Base-by-base conservation (phyloP, 2,797 vertebrate genomes). In the Neostethus bicornis region DNA sequence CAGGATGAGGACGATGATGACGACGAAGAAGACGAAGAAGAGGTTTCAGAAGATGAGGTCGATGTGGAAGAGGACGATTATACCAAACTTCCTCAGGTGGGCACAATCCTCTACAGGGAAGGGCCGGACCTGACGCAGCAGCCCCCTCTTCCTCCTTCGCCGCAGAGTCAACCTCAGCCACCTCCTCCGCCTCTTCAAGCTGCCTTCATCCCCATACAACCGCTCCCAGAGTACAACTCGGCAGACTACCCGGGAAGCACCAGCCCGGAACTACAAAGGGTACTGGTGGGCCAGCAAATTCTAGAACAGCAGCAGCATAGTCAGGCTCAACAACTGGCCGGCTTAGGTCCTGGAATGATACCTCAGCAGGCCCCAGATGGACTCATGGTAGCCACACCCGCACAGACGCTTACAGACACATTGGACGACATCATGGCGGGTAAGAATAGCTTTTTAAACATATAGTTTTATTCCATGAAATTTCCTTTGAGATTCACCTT, bases 371-470 rank as follows among this genome's bases (percentile, higher is more conserved):
- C 95, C 82, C 90, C 95, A 76, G 95, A 99, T 66, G 96, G 96
- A 89, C 94, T 99, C 90, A 98, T 99, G 97, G 96, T 99, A 89
- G 97, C 97, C 82, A 95, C 96, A 83, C 97, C 97, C 84, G 96
- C 97, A 85, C 97, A 98, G 92, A 98, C 95, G 79, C 97, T 99
- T 92, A 98, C 96, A 85, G 96, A 99, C 92, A 99, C 97, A 90
- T 95, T 99, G 91, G 97, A 98, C 87, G 96, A 99, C 93, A 97
- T 99, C 91, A 98, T 99, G 95, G 94, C 95, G 89, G 96, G 97
- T 94, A 87, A 84, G 93, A 39, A 12, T 7, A 23, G 3, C 31
- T 51, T 16, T 19, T 10, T 11, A 35, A 31, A n/a, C 2, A 29
- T 13, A 11, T 8, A 5, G 5, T 6, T 16, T 35, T 2, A 7